Base-by-base conservation (phyloP, 2,113 vertebrate species). In the Oxygymnocypris stewartii region DNA sequence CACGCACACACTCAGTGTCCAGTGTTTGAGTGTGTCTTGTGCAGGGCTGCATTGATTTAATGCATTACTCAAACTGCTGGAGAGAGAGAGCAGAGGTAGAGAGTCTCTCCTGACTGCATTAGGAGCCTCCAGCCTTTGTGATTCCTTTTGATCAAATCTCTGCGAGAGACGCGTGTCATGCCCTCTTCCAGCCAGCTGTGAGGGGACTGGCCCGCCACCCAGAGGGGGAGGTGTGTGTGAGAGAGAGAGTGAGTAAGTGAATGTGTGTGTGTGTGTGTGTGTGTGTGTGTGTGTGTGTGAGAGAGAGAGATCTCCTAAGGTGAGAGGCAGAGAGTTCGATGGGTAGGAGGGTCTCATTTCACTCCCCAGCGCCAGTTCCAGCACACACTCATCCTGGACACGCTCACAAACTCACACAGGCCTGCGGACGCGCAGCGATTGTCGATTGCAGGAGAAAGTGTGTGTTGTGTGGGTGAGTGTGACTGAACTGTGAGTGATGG, bases 101-200 rank as follows among this genome's bases (percentile, higher is more conserved):
- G 93, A 93, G 93, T 94, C 95, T 96, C 94, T 93, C 94, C 91
- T 90, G 93, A 92, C 95, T 94, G 96, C 96, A 96, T 96, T 95
- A 91, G 95, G 92, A 94, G 94, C 96, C 94, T 94, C 93, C 87
- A 95, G 96, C 96, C 94, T 95, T 94, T 95, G 94, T 94, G 94
- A 95, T 95, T 95, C 95, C 95, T 97, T 97, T 97, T 97, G 96
- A 97, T 97, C 96, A 96, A 94, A 96, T 95, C 95, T 96, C 93
- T 96, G 96, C 96, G 97, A 97, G 96, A 96, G 97, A 97, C 96
- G 96, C 96, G 96, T 97, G 96, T 97, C 96, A 93, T 96, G 96
- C 93, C 96, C 96, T 95, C 95, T 93, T 92, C 95, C 82, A 95
- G 95, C 95, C 96, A 96, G 96, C 97, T 96, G 96, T 95, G 93